A percentile compares a stretch with the other conserved stretches of the same genome.
These are phyloP conservation scores for Orchestia grillus DNA, from an alignment of 1,140 invertebrate genomes.

Conservation along the genomic window DNA sequence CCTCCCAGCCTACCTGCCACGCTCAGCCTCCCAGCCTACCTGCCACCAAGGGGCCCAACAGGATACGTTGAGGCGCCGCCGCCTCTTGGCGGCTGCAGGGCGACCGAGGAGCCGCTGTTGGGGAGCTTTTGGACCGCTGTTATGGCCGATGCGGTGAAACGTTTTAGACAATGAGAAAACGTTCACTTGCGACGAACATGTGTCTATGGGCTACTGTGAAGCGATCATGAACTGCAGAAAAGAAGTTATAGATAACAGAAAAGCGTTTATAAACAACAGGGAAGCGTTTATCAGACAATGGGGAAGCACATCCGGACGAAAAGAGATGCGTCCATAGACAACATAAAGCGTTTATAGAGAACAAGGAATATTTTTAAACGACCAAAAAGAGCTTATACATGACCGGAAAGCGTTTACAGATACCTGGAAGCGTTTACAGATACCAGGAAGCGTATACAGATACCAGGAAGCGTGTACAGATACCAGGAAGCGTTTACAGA, in stretches of 20 bases:
- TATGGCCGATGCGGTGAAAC: background rate
- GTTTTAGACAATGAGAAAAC: too few species aligned
- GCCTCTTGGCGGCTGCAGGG: background rate
- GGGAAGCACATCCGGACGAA: too few species aligned
- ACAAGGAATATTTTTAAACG: background rate
- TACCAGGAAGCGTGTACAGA: too few species aligned
- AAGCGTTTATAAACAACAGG: background rate
- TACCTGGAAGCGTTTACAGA: background rate
- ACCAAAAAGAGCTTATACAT: background rate
- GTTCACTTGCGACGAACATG: background rate
- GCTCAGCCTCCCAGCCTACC: too few species aligned
- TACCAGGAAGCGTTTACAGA: too few species aligned
- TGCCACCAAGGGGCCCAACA: background rate
- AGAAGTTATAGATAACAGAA: background rate
- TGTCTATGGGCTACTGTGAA: background rate
- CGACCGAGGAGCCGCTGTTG: background rate
- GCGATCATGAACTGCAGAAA: background rate
- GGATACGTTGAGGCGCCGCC: conserved; percentile 7
- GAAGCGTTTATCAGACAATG: background rate
- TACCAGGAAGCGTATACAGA: too few species aligned
- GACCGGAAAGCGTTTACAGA: background rate
- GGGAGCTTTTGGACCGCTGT: background rate
- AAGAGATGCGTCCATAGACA: background rate
- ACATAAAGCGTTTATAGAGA: too few species aligned
- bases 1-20: too few species aligned